Conservation (phyloP, 2,888 invertebrate genomes). For the Cistogaster globosa region DNA sequence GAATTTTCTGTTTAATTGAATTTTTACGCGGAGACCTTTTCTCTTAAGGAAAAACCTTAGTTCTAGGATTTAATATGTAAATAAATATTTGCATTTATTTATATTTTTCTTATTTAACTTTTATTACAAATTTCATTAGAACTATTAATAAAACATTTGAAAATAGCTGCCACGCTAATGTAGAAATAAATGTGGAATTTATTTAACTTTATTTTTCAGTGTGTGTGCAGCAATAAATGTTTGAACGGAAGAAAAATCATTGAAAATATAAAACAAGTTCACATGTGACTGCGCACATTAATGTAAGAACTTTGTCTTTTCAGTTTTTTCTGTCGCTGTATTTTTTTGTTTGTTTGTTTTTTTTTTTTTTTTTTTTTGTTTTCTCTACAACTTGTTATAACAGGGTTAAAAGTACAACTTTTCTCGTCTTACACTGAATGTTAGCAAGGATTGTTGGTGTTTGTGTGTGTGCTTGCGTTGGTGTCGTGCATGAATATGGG, state of each 20-base stretch:
- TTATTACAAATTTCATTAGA: too few relatives aligned
- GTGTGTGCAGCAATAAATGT: neutral
- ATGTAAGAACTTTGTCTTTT: conserved; percentile 69
- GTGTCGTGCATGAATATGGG: conserved; percentile 43
- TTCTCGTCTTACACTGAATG: conserved; percentile 4
- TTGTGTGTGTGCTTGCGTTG: neutral
- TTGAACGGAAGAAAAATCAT: conserved; percentile 41
- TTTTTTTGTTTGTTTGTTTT: neutral
- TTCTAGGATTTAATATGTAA: too few relatives aligned
- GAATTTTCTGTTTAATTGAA: too few relatives aligned
- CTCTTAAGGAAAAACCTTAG: too few relatives aligned
- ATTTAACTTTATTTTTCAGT: neutral
- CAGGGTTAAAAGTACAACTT: conserved; percentile 54
- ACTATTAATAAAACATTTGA: too few relatives aligned
- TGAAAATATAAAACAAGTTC: conserved; percentile 68
- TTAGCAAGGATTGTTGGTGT: neutral
- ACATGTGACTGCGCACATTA: conserved; percentile 70
- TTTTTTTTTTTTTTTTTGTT: conserved; percentile 2
- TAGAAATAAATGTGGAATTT: neutral
- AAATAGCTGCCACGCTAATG: conserved; percentile 1
- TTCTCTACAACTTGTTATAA: conserved; percentile 29
- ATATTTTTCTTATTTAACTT: too few relatives aligned
- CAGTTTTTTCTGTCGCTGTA: conserved; percentile 7
- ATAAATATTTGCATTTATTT: too few relatives aligned
- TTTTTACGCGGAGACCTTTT: too few relatives aligned